Evolutionary conservation across 2,888 invertebrate species (phyloP).

Genomic region (Nephrotoma appendiculata): DNA sequence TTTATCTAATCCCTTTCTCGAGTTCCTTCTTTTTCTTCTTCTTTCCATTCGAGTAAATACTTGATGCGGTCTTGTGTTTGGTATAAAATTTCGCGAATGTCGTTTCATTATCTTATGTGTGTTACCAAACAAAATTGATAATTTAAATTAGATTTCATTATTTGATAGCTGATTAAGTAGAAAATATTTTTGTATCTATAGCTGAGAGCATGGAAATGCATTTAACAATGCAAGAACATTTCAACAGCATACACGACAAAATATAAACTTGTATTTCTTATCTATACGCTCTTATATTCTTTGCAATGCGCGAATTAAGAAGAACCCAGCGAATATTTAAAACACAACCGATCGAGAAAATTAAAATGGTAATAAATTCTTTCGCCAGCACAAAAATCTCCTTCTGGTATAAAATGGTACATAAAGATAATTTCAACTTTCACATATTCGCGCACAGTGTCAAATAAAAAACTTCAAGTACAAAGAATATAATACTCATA

Average conservation of each 20-base stretch:
- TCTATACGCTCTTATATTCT: not conserved
- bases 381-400: not conserved
- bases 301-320: not conserved
- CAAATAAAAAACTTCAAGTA: not conserved
- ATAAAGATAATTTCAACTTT: not conserved
- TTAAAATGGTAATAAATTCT: not conserved
- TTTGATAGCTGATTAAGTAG: slow-evolving; percentile 2
- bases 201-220: not conserved
- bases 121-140: slow-evolving; percentile 2
- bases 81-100: not conserved
- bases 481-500: not conserved
- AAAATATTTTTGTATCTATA: not conserved
- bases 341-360: not conserved
- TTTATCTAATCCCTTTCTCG: not conserved
- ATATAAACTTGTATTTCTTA: not conserved
- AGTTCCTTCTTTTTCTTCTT: not conserved
- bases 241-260: not conserved
- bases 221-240: not conserved
- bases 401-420: not conserved
- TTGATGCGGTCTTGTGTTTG: not conserved
- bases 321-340: not conserved
- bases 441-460: not conserved
- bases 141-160: slow-evolving; percentile 4
- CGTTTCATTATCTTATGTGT: not conserved
- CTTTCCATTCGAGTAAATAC: not conserved